Evolutionary conservation across 2,888 invertebrate species (phyloP).

Genomic region (Patella ulyssiponensis): DNA sequence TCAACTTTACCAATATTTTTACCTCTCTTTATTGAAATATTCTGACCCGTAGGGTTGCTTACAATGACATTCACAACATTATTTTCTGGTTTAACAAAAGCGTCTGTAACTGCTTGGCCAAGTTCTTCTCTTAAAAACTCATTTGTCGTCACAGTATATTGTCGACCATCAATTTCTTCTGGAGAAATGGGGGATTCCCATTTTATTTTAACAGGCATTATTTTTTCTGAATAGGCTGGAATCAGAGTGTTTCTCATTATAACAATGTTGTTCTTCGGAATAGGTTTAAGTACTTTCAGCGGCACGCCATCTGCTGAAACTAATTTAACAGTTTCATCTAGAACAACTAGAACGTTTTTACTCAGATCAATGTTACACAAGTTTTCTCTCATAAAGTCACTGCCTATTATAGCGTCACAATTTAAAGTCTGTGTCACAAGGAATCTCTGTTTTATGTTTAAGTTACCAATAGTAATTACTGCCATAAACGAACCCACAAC

Average conservation of each 20-base stretch:
- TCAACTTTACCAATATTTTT: background rate
- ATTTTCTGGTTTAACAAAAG: background rate
- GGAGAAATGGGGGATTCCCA: background rate
- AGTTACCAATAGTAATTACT: background rate
- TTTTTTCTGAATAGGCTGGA: background rate
- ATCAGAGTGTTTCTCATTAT: background rate
- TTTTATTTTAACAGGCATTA: background rate
- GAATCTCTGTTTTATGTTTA: background rate
- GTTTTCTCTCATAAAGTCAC: background rate
- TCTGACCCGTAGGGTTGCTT: background rate
- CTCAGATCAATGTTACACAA: background rate
- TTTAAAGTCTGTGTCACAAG: background rate
- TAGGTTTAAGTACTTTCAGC: background rate
- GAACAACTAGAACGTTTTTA: background rate
- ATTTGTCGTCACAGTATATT: background rate
- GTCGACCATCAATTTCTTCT: background rate
- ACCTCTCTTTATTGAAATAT: background rate
- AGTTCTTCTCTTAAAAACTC: background rate
- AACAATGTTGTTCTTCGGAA: background rate
- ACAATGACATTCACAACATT: background rate
- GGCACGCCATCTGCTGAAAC: background rate
- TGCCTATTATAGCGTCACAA: background rate
- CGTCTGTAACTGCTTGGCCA: background rate
- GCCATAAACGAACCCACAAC: background rate
- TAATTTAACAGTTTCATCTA: background rate